Base-by-base conservation (phyloP, 2,113 vertebrate genomes). In the Ptyas mucosa region DNA sequence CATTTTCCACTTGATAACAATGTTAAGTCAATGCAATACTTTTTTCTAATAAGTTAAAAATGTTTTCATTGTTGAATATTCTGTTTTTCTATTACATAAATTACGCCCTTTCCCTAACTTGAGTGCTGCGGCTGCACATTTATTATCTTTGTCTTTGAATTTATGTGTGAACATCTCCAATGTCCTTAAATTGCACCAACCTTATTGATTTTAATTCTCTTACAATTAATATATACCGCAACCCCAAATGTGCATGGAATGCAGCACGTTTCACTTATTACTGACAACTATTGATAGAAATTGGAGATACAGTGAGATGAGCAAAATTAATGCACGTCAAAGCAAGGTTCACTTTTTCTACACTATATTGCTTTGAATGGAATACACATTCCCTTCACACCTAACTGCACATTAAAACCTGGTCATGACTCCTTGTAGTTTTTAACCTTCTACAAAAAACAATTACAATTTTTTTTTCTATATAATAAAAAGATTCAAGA, bases 1-100 rank as follows among this genome's bases (percentile, higher is more conserved):
- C 89, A 1, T 95, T 94, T 90, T 14, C 86, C 85, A 52, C 10
- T 94, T 75, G 87, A 69, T 85, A 58, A 89, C 54, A 46, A 75
- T 49, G 69, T 92, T 51, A 90, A 5, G 1, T 92, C 53, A 69
- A 24, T 3, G 58, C 21, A 89, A 52, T 53, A 0, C 21, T 20
- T 43, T 95, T 93, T 53, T 3, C 26, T 11, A 86, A 46, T 51
- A 92, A 46, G 29, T 92, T 85, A 0, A 21, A 26, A n/a, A 51
- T 43, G 3, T 14, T 57, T 94, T 52, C 8, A 34, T 21, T 91
- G 29, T 85, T 54, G 0, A n/a, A 90, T 88, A 3, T 0, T 92
- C 88, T 1, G 15, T 54, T 92, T 89, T 92, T 88, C 49, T 85
- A 54, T 91, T 90, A 87, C 69, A 5, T 0, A 15, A 61, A 58